These are phyloP conservation scores for Iguana delicatissima DNA, from an alignment of 2,797 vertebrate species.

Conservation along the genomic window DNA sequence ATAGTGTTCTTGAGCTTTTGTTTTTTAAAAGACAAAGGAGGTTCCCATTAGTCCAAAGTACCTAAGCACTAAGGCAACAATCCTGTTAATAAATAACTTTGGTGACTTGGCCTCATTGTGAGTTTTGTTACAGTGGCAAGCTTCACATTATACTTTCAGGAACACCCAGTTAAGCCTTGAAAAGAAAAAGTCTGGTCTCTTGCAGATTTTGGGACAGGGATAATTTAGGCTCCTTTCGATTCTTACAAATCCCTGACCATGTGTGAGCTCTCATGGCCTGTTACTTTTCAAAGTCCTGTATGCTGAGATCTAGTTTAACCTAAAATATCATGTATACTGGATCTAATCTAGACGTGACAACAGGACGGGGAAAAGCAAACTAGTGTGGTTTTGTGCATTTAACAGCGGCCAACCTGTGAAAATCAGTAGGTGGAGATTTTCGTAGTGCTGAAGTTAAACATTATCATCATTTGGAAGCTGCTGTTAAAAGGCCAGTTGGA, in stretches of 20 bases:
- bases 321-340: neutral
- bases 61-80: constrained; percentile 45
- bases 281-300: neutral
- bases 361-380: too few relatives aligned
- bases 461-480: neutral
- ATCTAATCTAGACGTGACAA: neutral
- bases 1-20: neutral
- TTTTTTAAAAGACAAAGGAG: neutral
- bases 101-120: neutral
- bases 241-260: neutral
- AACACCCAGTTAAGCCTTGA: neutral
- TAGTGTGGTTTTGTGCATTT: neutral
- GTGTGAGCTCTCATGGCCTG: neutral
- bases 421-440: neutral
- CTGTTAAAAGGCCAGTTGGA: neutral
- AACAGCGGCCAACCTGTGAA: neutral
- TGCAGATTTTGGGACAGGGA: neutral
- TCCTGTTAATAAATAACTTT: constrained; percentile 68
- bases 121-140: neutral
- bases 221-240: neutral
- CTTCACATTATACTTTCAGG: neutral
- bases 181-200: neutral
- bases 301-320: neutral
- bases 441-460: neutral
- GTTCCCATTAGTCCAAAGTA: constrained; percentile 52